Percentiles rank a stretch among this genome's conserved stretches.
These are phyloP conservation scores for cattle (Bos taurus) DNA, from an alignment of 2,113 vertebrate genomes.

Conservation along the genomic window ARS-UCD2.0 NC_037351.1:34112001-34112500, in stretches of 20 bases:
- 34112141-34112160: neutral
- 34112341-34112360: neutral
- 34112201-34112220: neutral
- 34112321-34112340: neutral
- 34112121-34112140: neutral
- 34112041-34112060: neutral
- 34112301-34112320: neutral
- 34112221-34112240: neutral
- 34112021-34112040: fast-evolving
- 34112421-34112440: neutral
- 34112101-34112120: neutral
- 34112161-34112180: neutral
- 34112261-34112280: neutral
- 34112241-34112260: neutral
- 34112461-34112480: constrained; percentile 15
- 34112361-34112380: neutral
- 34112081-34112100: neutral
- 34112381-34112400: neutral
- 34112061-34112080: neutral
- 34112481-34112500: constrained; percentile 15
- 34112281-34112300: neutral
- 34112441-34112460: neutral
- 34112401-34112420: neutral
- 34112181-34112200: neutral
- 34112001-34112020: neutral